Evolutionary conservation across 2,888 invertebrate species (phyloP).

Genomic region (Cheilosia grossa): DNA sequence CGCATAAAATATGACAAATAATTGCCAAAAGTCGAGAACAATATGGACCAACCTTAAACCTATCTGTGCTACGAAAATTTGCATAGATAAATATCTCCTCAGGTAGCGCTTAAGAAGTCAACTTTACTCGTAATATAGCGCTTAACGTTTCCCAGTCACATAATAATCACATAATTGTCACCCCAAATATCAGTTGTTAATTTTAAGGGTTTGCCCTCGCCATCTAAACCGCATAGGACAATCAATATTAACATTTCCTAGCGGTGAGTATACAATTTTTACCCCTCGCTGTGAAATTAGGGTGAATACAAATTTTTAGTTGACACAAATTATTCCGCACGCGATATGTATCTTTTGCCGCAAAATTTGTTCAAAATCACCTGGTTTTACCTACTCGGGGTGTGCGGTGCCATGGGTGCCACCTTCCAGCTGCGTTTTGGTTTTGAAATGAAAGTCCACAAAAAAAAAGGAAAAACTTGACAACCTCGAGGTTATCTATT

Average conservation of each 20-base stretch:
- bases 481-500: conserved; percentile 43
- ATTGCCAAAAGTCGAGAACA: too few relatives aligned
- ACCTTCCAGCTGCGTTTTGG: neutral
- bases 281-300: conserved; percentile 30
- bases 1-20: too few relatives aligned
- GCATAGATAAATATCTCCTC: neutral
- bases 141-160: neutral
- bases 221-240: neutral
- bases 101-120: neutral
- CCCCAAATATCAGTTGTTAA: neutral
- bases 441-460: conserved; percentile 3
- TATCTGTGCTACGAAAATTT: neutral
- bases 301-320: conserved; percentile 19
- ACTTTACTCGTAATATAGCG: neutral
- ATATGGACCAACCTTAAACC: too few relatives aligned
- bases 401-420: neutral
- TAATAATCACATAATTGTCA: conserved; percentile 32
- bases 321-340: conserved; percentile 28
- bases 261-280: neutral
- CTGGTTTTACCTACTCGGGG: conserved; percentile 2
- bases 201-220: too few relatives aligned
- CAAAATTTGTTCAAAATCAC: conserved; percentile 28
- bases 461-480: conserved; percentile 11
- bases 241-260: conserved; percentile 17
- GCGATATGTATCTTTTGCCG: conserved; percentile 29